A percentile compares a stretch with the other conserved stretches of the same genome.
phyloP scores from a whole-genome alignment of 2,888 invertebrate genomes.

The Elmis aenea region DNA sequence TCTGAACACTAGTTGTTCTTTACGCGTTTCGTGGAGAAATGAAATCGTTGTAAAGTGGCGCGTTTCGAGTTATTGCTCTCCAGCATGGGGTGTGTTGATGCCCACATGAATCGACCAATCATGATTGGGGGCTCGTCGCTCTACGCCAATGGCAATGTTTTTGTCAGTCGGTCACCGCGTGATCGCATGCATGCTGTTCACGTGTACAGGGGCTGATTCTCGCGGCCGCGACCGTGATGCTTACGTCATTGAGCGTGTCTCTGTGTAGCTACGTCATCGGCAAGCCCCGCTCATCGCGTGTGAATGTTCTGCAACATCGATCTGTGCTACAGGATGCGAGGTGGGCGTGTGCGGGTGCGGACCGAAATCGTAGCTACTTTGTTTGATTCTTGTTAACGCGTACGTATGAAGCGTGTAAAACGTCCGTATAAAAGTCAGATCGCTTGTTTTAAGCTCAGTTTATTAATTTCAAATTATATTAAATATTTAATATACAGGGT shows the following conservation, averaged over 20 bases:
- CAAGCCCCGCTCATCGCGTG: slow-evolving; percentile 28
- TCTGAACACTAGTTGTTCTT: slow-evolving; percentile 9
- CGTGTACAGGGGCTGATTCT: slow-evolving; percentile 75
- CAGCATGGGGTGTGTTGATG: slow-evolving; percentile 48
- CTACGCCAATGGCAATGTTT: slow-evolving; percentile 54
- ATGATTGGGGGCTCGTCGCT: slow-evolving; percentile 64
- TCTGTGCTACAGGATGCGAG: slow-evolving; percentile 11
- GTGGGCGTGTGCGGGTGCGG: slow-evolving; percentile 30
- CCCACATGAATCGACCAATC: slow-evolving; percentile 51
- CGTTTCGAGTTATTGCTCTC: slow-evolving; percentile 41
- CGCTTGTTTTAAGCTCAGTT: too few relatives aligned
- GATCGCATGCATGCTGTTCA: slow-evolving; percentile 74
- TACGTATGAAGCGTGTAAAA: too few relatives aligned
- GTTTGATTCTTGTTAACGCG: too few relatives aligned
- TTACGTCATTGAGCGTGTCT: slow-evolving; percentile 52
- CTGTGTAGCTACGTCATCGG: slow-evolving; percentile 40
- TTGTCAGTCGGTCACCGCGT: slow-evolving; percentile 74
- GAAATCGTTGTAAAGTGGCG: slow-evolving; percentile 34
- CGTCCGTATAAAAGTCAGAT: too few relatives aligned
- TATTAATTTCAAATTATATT: too few relatives aligned
- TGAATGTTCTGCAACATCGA: slow-evolving; percentile 17
- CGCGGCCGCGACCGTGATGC: slow-evolving; percentile 59
- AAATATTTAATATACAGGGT: too few relatives aligned
- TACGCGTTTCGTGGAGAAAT: slow-evolving; percentile 21
- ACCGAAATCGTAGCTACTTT: too few relatives aligned